Percentiles rank a stretch among this genome's conserved stretches.
These are phyloP conservation scores for Brachionus koreanus DNA, from an alignment of 1,140 invertebrate genomes.

Conservation along the genomic window DNA sequence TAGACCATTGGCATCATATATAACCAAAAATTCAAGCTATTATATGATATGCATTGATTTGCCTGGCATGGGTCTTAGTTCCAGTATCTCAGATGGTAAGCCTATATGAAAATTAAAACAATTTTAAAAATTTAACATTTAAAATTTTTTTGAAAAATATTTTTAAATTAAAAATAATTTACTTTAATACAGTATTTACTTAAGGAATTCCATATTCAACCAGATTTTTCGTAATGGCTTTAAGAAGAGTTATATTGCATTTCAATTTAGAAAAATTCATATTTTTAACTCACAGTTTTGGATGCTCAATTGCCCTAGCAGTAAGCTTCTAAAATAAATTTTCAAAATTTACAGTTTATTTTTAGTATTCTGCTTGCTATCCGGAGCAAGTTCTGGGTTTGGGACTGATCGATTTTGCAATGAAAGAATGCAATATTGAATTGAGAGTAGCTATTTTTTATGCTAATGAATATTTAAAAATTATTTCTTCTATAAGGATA, in stretches of 20 bases:
- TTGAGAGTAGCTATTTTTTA: background rate
- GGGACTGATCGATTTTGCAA: constrained; percentile 35
- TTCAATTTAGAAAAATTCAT: constrained; percentile 42
- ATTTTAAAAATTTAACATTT: too few relatives aligned
- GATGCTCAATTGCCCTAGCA: constrained; percentile 19
- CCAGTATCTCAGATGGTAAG: constrained; percentile 33
- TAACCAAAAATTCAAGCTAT: background rate
- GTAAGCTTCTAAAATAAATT: constrained; percentile 14
- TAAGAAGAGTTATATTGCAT: constrained; percentile 5
- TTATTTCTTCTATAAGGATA: background rate
- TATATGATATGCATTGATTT: constrained; percentile 35
- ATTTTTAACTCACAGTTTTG: constrained; percentile 42
- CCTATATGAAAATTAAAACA: background rate
- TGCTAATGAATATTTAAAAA: background rate
- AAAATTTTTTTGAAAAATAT: too few relatives aligned
- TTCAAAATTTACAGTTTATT: background rate
- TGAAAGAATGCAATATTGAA: constrained; percentile 43
- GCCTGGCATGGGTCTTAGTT: constrained; percentile 24
- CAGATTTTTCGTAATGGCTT: constrained; percentile 24
- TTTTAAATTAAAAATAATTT: background rate
- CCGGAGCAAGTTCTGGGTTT: background rate
- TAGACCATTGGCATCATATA: constrained; percentile 17
- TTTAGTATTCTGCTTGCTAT: constrained; percentile 38
- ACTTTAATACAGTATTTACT: background rate
- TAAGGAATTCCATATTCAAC: constrained; percentile 38